Percentiles rank a stretch among this genome's conserved stretches.
These are phyloP conservation scores for Hyaena hyaena DNA, from an alignment of 2,113 vertebrate genomes.

Conservation along the genomic window DNA sequence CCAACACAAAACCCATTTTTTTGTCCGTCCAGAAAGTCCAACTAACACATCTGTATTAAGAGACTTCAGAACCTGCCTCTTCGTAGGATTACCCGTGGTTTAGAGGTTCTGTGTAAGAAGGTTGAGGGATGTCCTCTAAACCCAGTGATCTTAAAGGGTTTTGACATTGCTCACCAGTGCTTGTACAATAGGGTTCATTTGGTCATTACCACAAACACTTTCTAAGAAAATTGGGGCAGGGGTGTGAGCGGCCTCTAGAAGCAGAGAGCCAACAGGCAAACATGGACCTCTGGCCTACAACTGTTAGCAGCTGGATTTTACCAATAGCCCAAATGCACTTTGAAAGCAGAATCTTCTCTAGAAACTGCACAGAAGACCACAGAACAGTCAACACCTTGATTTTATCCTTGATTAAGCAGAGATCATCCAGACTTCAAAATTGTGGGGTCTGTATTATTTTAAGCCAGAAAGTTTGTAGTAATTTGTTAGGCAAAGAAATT, in stretches of 20 bases:
- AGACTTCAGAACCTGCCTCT: not conserved
- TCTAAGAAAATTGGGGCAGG: not conserved
- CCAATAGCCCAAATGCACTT: not conserved
- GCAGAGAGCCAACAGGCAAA: not conserved
- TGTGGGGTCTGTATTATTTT: not conserved
- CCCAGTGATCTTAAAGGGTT: not conserved
- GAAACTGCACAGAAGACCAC: not conserved
- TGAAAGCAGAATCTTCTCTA: not conserved
- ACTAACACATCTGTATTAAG: not conserved
- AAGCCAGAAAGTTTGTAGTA: not conserved
- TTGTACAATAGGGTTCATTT: not conserved
- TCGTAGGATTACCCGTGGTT: not conserved
- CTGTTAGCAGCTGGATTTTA: not conserved
- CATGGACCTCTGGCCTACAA: not conserved
- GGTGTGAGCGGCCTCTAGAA: not conserved
- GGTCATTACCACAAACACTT: not conserved
- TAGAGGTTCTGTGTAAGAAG: not conserved
- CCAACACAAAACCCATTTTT: not conserved
- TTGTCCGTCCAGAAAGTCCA: not conserved
- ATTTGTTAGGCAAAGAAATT: not conserved
- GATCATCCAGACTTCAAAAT: not conserved
- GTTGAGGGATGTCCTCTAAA: not conserved
- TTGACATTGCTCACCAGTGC: not conserved
- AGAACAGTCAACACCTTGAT: not conserved
- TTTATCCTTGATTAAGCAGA: not conserved